These are phyloP conservation scores for Malurus melanocephalus DNA, from an alignment of 2,113 vertebrate genomes.

Conservation along the genomic window DNA sequence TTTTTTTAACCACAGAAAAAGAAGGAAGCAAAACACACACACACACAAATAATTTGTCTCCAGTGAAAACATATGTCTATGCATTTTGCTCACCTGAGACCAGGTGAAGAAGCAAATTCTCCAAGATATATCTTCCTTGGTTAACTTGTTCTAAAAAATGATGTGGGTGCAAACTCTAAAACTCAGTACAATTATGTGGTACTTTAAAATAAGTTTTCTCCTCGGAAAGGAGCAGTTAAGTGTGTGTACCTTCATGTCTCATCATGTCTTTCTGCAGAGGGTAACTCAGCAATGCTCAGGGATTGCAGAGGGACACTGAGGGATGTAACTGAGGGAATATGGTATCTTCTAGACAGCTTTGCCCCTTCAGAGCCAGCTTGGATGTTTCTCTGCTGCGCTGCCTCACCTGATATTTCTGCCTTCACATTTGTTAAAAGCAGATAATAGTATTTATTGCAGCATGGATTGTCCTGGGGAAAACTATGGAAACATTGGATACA, in stretches of 20 bases:
- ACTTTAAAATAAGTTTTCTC: neutral
- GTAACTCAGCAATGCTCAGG: neutral
- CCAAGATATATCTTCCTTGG: neutral
- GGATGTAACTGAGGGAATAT: neutral
- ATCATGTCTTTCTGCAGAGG: accelerated
- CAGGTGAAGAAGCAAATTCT: neutral
- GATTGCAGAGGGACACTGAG: neutral
- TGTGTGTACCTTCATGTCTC: neutral
- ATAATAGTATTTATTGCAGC: neutral
- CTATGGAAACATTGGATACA: accelerated
- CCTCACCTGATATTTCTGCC: neutral
- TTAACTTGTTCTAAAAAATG: neutral
- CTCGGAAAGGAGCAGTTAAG: neutral
- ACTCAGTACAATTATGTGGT: neutral
- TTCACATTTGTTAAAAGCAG: neutral
- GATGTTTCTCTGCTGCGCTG: neutral
- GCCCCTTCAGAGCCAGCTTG: neutral
- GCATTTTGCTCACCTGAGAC: neutral
- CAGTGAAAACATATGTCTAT: neutral
- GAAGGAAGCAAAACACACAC: neutral
- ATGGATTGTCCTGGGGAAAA: neutral
- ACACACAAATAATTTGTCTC: neutral
- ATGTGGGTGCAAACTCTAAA: neutral
- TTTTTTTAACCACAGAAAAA: neutral
- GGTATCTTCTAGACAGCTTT: neutral